These are phyloP conservation scores for Drosophila suboccidentalis DNA, from an alignment of 2,888 invertebrate genomes.

Conservation along the genomic window DNA sequence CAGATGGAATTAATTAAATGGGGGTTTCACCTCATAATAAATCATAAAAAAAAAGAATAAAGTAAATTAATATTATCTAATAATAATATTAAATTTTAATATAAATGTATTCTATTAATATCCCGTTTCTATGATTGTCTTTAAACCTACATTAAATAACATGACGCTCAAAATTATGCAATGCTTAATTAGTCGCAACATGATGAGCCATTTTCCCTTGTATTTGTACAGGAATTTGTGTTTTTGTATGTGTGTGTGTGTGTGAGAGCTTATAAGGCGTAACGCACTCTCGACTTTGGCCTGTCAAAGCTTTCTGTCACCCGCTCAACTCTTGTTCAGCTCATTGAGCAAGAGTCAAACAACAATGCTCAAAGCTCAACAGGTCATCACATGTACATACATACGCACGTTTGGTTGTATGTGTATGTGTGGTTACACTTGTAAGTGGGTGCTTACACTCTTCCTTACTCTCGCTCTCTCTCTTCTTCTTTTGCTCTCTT, in stretches of 20 bases:
- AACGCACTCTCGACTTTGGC: constrained; percentile 34
- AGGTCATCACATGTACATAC: constrained; percentile 41
- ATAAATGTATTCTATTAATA: neutral
- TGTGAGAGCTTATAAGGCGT: constrained; percentile 37
- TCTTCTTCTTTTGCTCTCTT: constrained; percentile 4
- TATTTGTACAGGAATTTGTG: neutral
- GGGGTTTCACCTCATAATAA: neutral
- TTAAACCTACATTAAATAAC: constrained; percentile 10
- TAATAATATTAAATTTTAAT: neutral
- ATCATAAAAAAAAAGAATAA: neutral
- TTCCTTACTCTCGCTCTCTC: neutral
- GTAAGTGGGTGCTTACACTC: constrained; percentile 26
- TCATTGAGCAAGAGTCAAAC: constrained; percentile 29
- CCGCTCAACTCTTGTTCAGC: constrained; percentile 30
- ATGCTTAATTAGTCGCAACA: constrained; percentile 44
- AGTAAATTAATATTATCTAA: neutral
- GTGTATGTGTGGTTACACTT: constrained; percentile 34
- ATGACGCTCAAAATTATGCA: constrained; percentile 63
- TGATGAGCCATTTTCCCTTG: constrained; percentile 22
- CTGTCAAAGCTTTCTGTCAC: constrained; percentile 18
- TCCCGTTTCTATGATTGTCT: neutral
- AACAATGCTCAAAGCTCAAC: constrained; percentile 45
- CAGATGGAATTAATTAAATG: constrained; percentile 3
- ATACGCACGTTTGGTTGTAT: constrained; percentile 5
- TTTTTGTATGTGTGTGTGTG: neutral